A percentile compares a stretch with the other conserved stretches of the same genome.
These are phyloP conservation scores for Phalangium opilio DNA, from an alignment of 2,888 invertebrate species.

Conservation along the genomic window DNA sequence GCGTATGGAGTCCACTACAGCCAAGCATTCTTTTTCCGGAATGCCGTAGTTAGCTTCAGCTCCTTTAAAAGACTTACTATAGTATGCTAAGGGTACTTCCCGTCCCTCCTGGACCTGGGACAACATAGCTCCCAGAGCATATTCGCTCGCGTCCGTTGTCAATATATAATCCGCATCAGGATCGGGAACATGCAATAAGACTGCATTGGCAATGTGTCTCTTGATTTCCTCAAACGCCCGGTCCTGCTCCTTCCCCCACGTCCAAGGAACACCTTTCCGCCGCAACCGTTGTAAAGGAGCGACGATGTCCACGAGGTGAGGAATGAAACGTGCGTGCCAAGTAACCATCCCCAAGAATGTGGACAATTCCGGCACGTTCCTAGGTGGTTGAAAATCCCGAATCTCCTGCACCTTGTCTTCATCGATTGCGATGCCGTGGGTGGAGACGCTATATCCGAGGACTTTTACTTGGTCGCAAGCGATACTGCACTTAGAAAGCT, in stretches of 20 bases:
- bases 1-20: no score
- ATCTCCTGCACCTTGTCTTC: background rate
- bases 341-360: constrained; percentile 1
- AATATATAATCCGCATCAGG: constrained; percentile 1
- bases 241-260: background rate
- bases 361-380: background rate
- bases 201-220: constrained; percentile 5
- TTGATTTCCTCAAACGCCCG: background rate
- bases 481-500: constrained; percentile 3
- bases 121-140: constrained; percentile 10
- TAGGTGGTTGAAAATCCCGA: background rate
- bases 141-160: constrained; percentile 10
- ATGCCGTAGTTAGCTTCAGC: constrained; percentile 27
- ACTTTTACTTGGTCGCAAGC: background rate
- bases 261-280: background rate
- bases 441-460: background rate
- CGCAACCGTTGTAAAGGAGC: background rate
- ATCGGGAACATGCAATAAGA: constrained; percentile 5
- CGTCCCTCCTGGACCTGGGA: constrained; percentile 2
- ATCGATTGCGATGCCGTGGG: background rate
- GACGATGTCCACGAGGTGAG: background rate
- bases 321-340: constrained; percentile 2
- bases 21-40: constrained; percentile 29
- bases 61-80: constrained; percentile 24
- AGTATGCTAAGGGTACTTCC: constrained; percentile 22